phyloP scores from a whole-genome alignment of 2,797 vertebrate genomes.

The Labroides dimidiatus region DNA sequence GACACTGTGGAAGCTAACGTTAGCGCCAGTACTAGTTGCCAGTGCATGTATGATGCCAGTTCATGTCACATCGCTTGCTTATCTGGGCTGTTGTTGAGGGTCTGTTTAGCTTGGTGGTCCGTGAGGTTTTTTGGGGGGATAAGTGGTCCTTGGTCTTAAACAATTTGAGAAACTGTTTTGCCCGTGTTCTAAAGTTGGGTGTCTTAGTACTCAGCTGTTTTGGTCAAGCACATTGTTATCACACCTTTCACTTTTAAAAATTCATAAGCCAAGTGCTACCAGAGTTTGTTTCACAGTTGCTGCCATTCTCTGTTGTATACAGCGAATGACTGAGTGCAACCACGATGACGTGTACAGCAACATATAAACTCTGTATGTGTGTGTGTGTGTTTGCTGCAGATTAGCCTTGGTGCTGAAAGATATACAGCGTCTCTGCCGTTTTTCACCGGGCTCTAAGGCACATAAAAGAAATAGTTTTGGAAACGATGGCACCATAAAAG shows the following conservation, averaged over 20 bases:
- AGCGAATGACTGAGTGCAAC: slow-evolving; percentile 39
- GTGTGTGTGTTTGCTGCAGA: slow-evolving; percentile 47
- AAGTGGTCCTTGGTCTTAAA: too few species aligned
- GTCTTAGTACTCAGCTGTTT: slow-evolving; percentile 1
- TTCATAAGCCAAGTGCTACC: not conserved
- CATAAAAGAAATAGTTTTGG: slow-evolving; percentile 74
- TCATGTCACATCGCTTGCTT: too few species aligned
- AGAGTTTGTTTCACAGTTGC: slow-evolving; percentile 16
- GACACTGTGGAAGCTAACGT: too few species aligned
- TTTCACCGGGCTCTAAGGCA: slow-evolving; percentile 64
- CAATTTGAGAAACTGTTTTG: too few species aligned
- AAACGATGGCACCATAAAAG: slow-evolving; percentile 74
- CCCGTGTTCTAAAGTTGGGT: not conserved
- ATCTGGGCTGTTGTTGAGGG: too few species aligned
- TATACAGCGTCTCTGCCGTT: slow-evolving; percentile 52
- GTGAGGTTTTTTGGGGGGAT: too few species aligned
- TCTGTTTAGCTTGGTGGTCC: too few species aligned
- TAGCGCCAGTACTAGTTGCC: too few species aligned
- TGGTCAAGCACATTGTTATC: slow-evolving; percentile 13
- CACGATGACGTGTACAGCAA: slow-evolving; percentile 13
- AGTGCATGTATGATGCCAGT: too few species aligned
- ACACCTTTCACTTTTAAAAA: slow-evolving; percentile 7
- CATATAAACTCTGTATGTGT: slow-evolving; percentile 34
- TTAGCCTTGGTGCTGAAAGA: slow-evolving; percentile 67
- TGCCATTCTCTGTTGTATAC: slow-evolving; percentile 40